Conservation (phyloP, 2,888 invertebrate species). For the Acanthosoma haemorrhoidale region DNA sequence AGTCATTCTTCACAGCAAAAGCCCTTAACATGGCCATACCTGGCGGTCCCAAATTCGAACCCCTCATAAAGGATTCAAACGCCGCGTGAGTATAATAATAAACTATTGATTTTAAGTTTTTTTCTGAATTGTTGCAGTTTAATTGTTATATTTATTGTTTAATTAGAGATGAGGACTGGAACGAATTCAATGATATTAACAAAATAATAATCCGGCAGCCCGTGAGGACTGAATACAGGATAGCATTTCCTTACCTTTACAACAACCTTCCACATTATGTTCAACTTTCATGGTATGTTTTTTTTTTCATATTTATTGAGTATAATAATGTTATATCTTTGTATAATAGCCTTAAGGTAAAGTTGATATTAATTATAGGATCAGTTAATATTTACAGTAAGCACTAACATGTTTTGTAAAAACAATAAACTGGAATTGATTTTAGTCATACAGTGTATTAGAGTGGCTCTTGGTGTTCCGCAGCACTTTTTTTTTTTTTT, state of each 20-base stretch:
- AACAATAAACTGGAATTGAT: too few relatives aligned
- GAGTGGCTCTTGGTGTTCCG: too few relatives aligned
- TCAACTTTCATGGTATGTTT: constrained; percentile 92
- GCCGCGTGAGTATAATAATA: constrained; percentile 62
- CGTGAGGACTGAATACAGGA: constrained; percentile 96
- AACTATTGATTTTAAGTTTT: not conserved
- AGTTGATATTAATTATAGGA: too few relatives aligned
- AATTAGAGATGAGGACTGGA: constrained; percentile 96
- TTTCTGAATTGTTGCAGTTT: not conserved
- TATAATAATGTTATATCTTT: too few relatives aligned
- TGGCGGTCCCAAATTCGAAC: constrained; percentile 99
- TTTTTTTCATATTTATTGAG: too few relatives aligned
- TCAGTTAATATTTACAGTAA: too few relatives aligned
- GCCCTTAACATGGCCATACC: constrained; percentile 99
- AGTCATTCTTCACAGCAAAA: constrained; percentile 99
- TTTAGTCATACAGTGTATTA: too few relatives aligned
- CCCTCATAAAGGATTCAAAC: constrained; percentile 94
- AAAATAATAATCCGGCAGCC: constrained; percentile 99
- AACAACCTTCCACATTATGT: constrained; percentile 99
- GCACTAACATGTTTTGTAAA: too few relatives aligned
- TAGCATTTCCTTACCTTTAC: constrained; percentile 98
- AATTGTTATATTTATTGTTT: not conserved
- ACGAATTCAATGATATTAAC: constrained; percentile 99
- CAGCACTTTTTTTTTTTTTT: too few relatives aligned
- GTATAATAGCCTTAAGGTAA: too few relatives aligned